A percentile compares a stretch with the other conserved stretches of the same genome.
Conservation (phyloP, 2,113 vertebrate species). For the Pimephales promelas region DNA sequence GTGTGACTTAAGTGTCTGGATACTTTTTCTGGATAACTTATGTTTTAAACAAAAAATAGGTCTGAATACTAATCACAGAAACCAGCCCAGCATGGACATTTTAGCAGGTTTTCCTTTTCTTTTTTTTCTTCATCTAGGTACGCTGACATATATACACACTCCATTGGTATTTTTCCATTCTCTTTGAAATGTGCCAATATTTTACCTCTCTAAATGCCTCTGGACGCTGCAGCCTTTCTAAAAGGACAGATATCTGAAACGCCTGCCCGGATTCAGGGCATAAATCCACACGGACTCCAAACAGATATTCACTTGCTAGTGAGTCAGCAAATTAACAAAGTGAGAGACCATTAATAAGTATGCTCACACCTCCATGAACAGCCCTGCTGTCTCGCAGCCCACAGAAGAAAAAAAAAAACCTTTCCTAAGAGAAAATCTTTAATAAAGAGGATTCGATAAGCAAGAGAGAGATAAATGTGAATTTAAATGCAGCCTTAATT, state of each 20-base stretch:
- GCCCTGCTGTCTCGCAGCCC: background rate
- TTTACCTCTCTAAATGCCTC: constrained; percentile 22
- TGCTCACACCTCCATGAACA: background rate
- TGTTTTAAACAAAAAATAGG: no score
- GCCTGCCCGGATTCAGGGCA: background rate
- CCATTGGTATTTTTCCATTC: constrained; percentile 1
- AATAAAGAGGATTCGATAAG: background rate
- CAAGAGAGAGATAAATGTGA: background rate
- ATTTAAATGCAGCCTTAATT: constrained; percentile 16
- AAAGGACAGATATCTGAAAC: background rate
- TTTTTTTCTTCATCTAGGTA: background rate
- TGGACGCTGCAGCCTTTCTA: background rate
- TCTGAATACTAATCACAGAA: background rate
- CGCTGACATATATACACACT: constrained; percentile 10
- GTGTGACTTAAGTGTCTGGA: no score
- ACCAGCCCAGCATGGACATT: background rate
- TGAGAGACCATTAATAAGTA: constrained; percentile 21
- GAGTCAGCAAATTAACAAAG: constrained; percentile 30
- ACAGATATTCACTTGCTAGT: background rate
- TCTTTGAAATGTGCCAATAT: background rate
- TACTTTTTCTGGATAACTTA: no score
- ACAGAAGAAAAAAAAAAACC: background rate
- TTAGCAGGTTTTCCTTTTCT: background rate
- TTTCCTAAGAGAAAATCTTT: background rate
- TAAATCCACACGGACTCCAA: constrained; percentile 7